Evolutionary conservation across 2,113 vertebrate species (phyloP).

Genomic region (Riparia riparia): DNA sequence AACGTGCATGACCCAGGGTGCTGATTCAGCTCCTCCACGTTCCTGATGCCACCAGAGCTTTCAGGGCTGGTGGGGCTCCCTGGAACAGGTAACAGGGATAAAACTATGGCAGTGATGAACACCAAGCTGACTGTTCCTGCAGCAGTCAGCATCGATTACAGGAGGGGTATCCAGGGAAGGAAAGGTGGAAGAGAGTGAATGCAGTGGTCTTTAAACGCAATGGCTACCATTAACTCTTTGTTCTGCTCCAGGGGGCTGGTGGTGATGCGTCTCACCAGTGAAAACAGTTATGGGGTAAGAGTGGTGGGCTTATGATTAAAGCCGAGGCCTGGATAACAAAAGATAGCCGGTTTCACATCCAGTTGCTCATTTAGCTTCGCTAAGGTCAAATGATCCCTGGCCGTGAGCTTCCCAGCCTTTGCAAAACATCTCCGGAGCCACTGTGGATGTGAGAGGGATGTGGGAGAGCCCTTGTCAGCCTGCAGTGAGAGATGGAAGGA

Average conservation of each 20-base stretch:
- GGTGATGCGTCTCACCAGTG: not conserved
- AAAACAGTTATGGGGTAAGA: not conserved
- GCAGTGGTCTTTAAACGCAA: not conserved
- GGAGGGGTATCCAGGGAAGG: not conserved
- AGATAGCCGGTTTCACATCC: not conserved
- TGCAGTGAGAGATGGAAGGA: not conserved
- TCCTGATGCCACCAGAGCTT: not conserved
- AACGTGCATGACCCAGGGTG: not conserved
- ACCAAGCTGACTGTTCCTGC: not conserved
- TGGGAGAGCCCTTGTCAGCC: not conserved
- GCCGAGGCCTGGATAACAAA: not conserved
- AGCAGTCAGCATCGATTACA: not conserved
- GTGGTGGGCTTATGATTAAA: not conserved
- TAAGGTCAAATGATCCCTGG: not conserved
- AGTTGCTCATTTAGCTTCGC: not conserved
- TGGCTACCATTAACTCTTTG: not conserved
- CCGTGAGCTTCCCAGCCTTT: not conserved
- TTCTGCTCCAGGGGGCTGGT: not conserved
- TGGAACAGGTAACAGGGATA: not conserved
- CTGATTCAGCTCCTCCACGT: not conserved
- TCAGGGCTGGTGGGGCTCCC: not conserved
- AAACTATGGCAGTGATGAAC: not conserved
- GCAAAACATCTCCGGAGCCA: not conserved
- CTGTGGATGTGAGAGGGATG: not conserved
- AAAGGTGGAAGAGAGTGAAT: not conserved